A percentile compares a stretch with the other conserved stretches of the same genome.
These are phyloP conservation scores for Phragmatobia fuliginosa DNA, from an alignment of 2,888 invertebrate species.

Conservation along the genomic window DNA sequence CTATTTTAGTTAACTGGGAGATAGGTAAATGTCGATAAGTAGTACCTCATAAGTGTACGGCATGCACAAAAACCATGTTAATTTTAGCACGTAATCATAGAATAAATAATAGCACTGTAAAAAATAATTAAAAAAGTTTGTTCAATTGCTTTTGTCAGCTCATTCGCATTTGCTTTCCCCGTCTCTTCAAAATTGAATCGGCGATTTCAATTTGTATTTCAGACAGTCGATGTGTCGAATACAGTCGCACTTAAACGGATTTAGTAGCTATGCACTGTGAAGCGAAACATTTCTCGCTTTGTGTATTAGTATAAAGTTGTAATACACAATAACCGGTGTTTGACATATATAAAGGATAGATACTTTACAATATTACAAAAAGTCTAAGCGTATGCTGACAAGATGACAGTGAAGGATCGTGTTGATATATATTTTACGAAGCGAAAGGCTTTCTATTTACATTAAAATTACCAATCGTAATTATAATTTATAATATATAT, in stretches of 20 bases:
- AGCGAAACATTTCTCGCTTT: not conserved
- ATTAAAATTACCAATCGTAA: no score
- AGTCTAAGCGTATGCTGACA: not conserved
- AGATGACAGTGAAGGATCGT: not conserved
- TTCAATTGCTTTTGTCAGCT: not conserved
- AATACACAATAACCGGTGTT: not conserved
- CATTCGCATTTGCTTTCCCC: not conserved
- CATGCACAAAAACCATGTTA: not conserved
- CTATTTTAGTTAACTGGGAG: no score
- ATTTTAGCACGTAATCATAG: not conserved
- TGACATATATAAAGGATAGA: not conserved
- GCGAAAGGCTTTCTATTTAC: no score
- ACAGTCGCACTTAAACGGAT: conserved; percentile 1
- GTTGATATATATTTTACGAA: not conserved
- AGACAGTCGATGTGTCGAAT: conserved; percentile 1
- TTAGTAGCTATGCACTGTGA: not conserved
- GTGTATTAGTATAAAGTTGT: not conserved
- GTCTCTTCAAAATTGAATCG: not conserved
- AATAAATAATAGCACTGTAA: not conserved
- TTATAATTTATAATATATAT: no score
- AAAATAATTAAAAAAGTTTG: not conserved
- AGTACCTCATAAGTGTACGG: not conserved
- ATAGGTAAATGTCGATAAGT: no score
- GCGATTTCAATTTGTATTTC: not conserved
- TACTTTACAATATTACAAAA: not conserved